Percentiles rank a stretch among this genome's conserved stretches.
Evolutionary conservation across 2,797 vertebrate genomes (phyloP).

Genomic region (Sebastes minor): DNA sequence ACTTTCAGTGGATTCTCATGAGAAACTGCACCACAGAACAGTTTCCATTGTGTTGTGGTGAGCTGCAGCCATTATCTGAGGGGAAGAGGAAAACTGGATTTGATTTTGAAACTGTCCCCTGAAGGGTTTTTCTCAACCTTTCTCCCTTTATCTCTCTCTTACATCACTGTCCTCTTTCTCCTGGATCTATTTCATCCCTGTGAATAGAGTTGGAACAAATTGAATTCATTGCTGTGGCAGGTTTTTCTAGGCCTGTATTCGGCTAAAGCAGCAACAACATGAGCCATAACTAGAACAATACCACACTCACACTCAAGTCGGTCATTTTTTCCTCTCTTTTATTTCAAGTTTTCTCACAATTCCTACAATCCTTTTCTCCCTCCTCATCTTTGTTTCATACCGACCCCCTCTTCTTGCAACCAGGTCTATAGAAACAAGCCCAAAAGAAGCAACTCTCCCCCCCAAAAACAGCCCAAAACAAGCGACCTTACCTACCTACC

Average conservation of each 20-base stretch:
- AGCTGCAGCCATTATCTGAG: background rate
- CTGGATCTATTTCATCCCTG: background rate
- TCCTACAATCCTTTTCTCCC: background rate
- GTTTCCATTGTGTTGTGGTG: conserved; percentile 1
- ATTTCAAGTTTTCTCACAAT: background rate
- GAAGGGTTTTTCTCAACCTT: background rate
- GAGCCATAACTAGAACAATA: background rate
- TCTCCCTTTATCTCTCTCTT: background rate
- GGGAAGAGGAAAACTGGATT: background rate
- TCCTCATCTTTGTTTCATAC: background rate
- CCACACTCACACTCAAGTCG: background rate
- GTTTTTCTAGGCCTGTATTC: background rate
- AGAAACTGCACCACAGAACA: background rate
- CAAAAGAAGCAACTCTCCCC: too few relatives aligned
- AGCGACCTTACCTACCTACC: too few relatives aligned
- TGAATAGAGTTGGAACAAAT: conserved; percentile 13
- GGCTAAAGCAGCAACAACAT: background rate
- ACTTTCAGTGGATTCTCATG: background rate
- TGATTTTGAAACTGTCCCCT: background rate
- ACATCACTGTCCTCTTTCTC: background rate
- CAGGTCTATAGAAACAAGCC: too few relatives aligned
- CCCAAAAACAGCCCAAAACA: too few relatives aligned
- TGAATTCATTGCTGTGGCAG: background rate
- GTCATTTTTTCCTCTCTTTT: background rate
- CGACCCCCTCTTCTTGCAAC: background rate